A percentile compares a stretch with the other conserved stretches of the same genome.
These are phyloP conservation scores for Mesorhabditis spiculigera DNA, from an alignment of 2,888 invertebrate genomes.

Conservation along the genomic window DNA sequence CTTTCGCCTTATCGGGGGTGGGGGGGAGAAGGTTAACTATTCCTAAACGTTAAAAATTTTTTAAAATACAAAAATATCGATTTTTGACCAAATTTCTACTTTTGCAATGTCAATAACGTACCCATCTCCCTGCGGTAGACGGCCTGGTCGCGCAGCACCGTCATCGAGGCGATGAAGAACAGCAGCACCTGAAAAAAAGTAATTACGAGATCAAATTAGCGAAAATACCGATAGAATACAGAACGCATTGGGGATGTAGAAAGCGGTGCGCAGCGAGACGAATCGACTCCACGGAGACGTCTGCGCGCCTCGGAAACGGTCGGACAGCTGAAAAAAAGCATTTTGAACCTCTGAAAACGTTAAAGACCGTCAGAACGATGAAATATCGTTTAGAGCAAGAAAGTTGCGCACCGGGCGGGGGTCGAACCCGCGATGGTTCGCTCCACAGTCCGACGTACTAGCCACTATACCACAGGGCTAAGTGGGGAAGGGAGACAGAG, in stretches of 20 bases:
- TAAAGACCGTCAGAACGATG: too few relatives aligned
- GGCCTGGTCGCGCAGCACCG: slow-evolving; percentile 25
- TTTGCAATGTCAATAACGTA: background rate
- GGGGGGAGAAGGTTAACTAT: too few relatives aligned
- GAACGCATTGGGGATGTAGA: slow-evolving; percentile 36
- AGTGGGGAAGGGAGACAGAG: too few relatives aligned
- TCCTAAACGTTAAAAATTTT: too few relatives aligned
- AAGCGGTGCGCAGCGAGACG: slow-evolving; percentile 26
- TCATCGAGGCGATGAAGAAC: slow-evolving; percentile 31
- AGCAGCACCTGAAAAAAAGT: slow-evolving; percentile 19
- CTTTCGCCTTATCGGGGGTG: too few relatives aligned
- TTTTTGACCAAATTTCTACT: too few relatives aligned
- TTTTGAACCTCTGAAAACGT: background rate
- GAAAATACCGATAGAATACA: slow-evolving; percentile 30
- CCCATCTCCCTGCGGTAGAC: slow-evolving; percentile 32
- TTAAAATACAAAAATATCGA: too few relatives aligned
- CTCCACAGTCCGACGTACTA: too few relatives aligned
- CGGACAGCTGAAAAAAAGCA: slow-evolving; percentile 35
- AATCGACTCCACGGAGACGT: slow-evolving; percentile 22
- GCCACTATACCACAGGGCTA: too few relatives aligned
- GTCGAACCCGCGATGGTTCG: too few relatives aligned
- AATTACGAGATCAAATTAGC: slow-evolving; percentile 18
- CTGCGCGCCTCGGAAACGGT: slow-evolving; percentile 38
- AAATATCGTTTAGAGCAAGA: too few relatives aligned
- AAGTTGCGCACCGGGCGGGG: too few relatives aligned